Evolutionary conservation across 37 sponge, comb jelly and placozoan genomes (phyloP), one percentile per base, ranked within the genome.

Genomic region (Halichondria panicea): DNA sequence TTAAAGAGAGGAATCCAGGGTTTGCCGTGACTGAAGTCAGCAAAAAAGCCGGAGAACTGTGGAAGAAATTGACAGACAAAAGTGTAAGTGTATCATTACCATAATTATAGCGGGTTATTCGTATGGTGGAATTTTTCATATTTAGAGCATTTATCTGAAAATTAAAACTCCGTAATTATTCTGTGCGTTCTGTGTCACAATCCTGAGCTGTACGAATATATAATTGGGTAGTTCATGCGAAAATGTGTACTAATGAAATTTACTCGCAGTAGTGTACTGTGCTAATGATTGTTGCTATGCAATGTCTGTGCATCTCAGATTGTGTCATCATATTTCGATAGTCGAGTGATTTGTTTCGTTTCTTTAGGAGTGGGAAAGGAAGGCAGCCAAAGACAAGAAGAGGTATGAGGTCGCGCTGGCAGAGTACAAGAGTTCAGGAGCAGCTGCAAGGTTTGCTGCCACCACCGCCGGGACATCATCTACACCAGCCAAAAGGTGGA

Each of bases 21-120:
- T 38, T 64, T 27, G 72, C 64, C 15, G 64, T 94, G 4, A 71
- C 84, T 46, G 98, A 97, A 44, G 68, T 94, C 19, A 84, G 84
- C 38, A 94, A 94, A 80, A 89, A 72, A 32, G 98, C 87, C 3
- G 98, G 98, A 28, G 85, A 89, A 54, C 32, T 86, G 70, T 97
- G 98, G 98, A 89, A 89, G 53, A 46, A 28, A 56, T 6, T 96
- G 35, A 50, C 68, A 8, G 92, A 91, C 13, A 92, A 97, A 66
- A 44, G 30, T 56, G 93, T 88, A 58, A 80, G 71, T 6, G 28
- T n/a, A n/a, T n/a, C n/a, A n/a, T n/a, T n/a, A n/a, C n/a, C n/a
- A n/a, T n/a, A n/a, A n/a, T 63, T 63, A 4, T 13, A 15, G 32
- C 32, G 63, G 63, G 36, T 9, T 2, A 63, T 28, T 15, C 3